A percentile compares a stretch with the other conserved stretches of the same genome.
Conservation (phyloP, 2,888 invertebrate species). For the Cordilura impudica region DNA sequence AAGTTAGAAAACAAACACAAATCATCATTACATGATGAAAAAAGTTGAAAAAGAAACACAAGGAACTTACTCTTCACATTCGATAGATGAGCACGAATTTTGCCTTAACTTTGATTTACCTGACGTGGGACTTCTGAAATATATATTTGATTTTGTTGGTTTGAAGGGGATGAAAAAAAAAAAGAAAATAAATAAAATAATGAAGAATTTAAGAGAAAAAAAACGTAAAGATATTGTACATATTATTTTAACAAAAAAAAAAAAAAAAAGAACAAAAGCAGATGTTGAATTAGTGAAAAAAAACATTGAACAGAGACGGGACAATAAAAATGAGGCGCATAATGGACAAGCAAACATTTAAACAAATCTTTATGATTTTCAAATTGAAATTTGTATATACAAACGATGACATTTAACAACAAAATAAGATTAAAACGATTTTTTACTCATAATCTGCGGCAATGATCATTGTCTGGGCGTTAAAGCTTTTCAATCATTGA, state of each 20-base stretch:
- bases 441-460: no score
- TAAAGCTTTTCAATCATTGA: neutral
- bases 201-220: constrained; percentile 55
- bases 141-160: constrained; percentile 61
- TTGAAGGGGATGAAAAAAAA: constrained; percentile 42
- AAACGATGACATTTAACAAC: neutral
- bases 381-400: neutral
- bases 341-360: neutral
- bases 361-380: neutral
- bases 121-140: constrained; percentile 74
- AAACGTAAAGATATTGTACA: constrained; percentile 64
- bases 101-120: constrained; percentile 75
- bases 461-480: neutral
- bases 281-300: constrained; percentile 21
- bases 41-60: constrained; percentile 15
- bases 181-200: constrained; percentile 62
- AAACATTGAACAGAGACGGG: constrained; percentile 30
- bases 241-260: neutral
- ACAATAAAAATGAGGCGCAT: neutral
- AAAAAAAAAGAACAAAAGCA: constrained; percentile 35
- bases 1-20: neutral
- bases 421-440: neutral
- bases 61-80: constrained; percentile 76
- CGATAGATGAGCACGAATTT: constrained; percentile 74
- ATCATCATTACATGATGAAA: constrained; percentile 13